Percentiles rank a stretch among this genome's conserved stretches.
phyloP scores from a whole-genome alignment of 2,113 vertebrate species.

The Paramormyrops kingsleyae region DNA sequence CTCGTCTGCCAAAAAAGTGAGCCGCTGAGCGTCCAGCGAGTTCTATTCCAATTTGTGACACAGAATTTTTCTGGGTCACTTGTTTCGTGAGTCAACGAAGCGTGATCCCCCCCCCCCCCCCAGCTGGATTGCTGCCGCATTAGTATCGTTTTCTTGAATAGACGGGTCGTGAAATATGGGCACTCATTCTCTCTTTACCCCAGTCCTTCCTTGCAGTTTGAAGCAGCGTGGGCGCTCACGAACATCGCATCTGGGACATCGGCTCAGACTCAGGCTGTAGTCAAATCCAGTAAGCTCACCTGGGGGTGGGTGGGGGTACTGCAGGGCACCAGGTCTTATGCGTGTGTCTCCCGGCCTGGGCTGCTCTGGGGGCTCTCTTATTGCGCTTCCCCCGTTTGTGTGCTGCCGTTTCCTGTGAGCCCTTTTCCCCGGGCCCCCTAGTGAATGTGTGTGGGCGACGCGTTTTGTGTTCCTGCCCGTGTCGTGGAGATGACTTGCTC shows the following conservation, averaged over 20 bases:
- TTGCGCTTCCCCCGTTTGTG: neutral
- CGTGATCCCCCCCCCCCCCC: neutral
- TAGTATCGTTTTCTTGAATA: neutral
- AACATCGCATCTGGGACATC: conserved; percentile 30
- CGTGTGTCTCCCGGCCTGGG: neutral
- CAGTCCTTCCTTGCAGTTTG: conserved; percentile 28
- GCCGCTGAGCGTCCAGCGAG: neutral
- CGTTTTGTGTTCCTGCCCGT: neutral
- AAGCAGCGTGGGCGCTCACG: conserved; percentile 28
- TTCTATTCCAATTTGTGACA: neutral
- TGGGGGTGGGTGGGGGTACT: neutral
- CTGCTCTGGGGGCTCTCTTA: neutral
- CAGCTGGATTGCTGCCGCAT: neutral
- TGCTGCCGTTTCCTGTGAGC: neutral
- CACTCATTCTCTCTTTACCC: neutral
- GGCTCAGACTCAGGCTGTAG: conserved; percentile 26
- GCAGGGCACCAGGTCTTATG: neutral
- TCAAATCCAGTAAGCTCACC: conserved; percentile 24
- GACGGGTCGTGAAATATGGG: neutral
- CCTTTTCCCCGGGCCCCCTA: neutral
- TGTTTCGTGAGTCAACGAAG: neutral
- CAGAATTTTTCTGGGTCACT: conserved; percentile 8
- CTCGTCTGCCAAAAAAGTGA: neutral
- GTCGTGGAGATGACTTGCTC: neutral
- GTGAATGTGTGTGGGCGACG: neutral